These are phyloP conservation scores for Pipistrellus pygmaeus DNA, from an alignment of 2,797 vertebrate genomes.

Conservation along the genomic window DNA sequence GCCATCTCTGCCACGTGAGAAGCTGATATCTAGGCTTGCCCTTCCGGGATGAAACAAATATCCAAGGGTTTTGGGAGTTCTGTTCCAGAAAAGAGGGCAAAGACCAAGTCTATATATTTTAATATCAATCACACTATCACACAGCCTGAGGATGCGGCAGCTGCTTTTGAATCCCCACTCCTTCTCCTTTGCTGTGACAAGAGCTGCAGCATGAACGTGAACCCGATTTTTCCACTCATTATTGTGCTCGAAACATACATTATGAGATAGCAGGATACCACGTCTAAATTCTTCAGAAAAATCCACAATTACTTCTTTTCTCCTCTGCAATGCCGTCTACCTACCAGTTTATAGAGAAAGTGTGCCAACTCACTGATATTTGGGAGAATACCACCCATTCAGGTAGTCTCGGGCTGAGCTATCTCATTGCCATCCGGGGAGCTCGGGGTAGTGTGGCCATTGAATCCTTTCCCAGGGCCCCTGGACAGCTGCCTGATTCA, in stretches of 20 bases:
- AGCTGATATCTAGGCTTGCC: not conserved
- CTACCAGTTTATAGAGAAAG: not conserved
- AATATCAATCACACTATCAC: too few species aligned
- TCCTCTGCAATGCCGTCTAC: accelerated
- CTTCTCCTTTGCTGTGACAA: not conserved
- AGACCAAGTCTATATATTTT: not conserved
- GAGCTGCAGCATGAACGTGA: not conserved
- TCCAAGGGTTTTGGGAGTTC: not conserved
- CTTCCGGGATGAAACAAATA: not conserved
- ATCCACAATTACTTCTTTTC: not conserved
- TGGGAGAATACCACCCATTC: not conserved
- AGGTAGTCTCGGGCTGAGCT: not conserved
- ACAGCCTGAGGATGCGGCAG: too few species aligned
- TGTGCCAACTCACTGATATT: not conserved
- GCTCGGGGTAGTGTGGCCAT: accelerated
- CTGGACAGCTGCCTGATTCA: not conserved
- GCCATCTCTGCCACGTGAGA: not conserved
- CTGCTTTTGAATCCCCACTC: not conserved
- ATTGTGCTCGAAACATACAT: not conserved
- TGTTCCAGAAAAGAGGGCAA: too few species aligned
- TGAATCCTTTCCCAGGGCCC: not conserved
- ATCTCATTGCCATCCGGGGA: accelerated
- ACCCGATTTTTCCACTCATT: not conserved
- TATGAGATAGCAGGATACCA: not conserved
- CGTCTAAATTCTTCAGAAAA: not conserved